Percentiles rank a stretch among this genome's conserved stretches.
Conservation (phyloP, 2,113 vertebrate genomes). For the Fulmarus glacialis region DNA sequence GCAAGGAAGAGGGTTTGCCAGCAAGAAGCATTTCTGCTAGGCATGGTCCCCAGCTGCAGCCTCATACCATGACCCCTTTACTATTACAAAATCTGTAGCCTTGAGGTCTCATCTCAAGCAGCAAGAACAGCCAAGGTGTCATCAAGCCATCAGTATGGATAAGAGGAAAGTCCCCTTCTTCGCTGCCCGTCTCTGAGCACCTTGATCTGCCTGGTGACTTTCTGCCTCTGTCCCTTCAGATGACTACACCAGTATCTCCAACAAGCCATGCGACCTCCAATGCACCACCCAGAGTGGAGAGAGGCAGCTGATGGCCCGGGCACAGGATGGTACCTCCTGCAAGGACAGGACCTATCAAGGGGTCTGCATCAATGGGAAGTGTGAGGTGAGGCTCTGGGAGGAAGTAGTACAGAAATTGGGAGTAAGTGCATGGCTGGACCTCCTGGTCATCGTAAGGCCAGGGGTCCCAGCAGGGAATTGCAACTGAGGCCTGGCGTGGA, state of each 20-base stretch:
- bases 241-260: slow-evolving; percentile 93
- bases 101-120: not conserved
- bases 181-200: not conserved
- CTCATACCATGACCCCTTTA: not conserved
- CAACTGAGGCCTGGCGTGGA: not conserved
- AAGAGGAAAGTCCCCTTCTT: not conserved
- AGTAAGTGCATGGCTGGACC: not conserved
- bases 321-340: slow-evolving; percentile 89
- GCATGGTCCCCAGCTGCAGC: not conserved
- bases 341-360: slow-evolving; percentile 83
- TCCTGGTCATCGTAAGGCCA: not conserved
- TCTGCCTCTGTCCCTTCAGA: slow-evolving; percentile 68
- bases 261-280: slow-evolving; percentile 90
- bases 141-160: not conserved
- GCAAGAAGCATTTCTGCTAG: not conserved
- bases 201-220: not conserved
- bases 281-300: slow-evolving; percentile 86
- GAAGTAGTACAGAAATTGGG: not conserved
- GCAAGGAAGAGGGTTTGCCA: not conserved
- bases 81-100: not conserved
- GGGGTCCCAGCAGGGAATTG: not conserved
- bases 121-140: not conserved
- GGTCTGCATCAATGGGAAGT: slow-evolving; percentile 87
- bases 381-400: slow-evolving; percentile 79
- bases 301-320: slow-evolving; percentile 85